A percentile compares a stretch with the other conserved stretches of the same genome.
Conservation (phyloP, 2,797 vertebrate genomes). For the Heteromormyrus szaboi region DNA sequence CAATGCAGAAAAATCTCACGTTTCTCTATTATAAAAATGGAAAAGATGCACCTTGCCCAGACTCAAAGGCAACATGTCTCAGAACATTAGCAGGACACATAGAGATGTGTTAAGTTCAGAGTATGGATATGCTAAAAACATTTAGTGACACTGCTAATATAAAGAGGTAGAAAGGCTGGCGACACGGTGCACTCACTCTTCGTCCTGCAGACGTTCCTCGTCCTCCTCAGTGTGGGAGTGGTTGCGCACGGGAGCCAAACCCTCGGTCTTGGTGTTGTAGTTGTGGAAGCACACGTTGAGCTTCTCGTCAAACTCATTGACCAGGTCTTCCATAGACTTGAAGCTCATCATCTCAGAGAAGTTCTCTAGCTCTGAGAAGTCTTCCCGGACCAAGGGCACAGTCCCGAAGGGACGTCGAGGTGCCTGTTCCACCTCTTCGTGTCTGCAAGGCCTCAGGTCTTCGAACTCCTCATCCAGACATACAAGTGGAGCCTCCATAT, state of each 20-base stretch:
- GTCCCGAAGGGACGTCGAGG: conserved; percentile 40
- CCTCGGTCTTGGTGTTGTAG: conserved; percentile 90
- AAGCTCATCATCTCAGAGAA: conserved; percentile 96
- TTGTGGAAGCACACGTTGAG: conserved; percentile 93
- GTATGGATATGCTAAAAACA: not conserved
- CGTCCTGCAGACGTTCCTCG: conserved; percentile 79
- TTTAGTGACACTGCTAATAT: not conserved
- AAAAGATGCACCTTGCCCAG: not conserved
- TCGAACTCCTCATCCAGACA: conserved; percentile 90
- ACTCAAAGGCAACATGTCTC: not conserved
- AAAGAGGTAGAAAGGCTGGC: not conserved
- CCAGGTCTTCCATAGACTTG: conserved; percentile 94
- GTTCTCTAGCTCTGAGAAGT: conserved; percentile 89
- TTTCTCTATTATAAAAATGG: not conserved
- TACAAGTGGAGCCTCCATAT: conserved; percentile 87
- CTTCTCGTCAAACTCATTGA: conserved; percentile 92
- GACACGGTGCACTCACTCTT: conserved; percentile 72
- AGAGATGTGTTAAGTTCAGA: not conserved
- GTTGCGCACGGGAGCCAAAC: conserved; percentile 78
- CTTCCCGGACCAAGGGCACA: conserved; percentile 67
- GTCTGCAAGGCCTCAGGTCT: conserved; percentile 74
- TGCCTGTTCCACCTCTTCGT: conserved; percentile 54
- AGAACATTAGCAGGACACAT: not conserved
- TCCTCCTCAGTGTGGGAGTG: conserved; percentile 79
- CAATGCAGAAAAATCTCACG: not conserved